phyloP scores from a whole-genome alignment of 2,888 invertebrate genomes.

The Odontomyia ornata region DNA sequence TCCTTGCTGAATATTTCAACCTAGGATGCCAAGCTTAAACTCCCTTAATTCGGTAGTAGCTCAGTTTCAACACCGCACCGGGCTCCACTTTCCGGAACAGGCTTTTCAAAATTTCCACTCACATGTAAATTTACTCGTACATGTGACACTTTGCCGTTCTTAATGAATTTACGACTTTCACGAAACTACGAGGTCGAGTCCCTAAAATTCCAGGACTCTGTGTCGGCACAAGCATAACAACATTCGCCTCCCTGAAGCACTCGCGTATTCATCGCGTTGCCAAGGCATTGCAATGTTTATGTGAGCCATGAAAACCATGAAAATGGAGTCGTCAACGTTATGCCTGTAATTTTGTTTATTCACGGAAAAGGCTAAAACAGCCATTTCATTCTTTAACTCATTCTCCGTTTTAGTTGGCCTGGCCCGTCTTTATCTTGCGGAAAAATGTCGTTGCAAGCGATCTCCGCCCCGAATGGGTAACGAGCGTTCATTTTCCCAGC shows the following conservation, averaged over 20 bases:
- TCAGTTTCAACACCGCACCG: no score
- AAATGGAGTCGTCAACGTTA: constrained; percentile 25
- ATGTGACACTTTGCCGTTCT: constrained; percentile 35
- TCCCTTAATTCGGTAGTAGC: no score
- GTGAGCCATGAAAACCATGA: neutral
- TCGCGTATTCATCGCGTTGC: neutral
- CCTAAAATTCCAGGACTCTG: neutral
- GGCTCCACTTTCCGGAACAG: no score
- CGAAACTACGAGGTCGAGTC: neutral
- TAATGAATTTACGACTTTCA: constrained; percentile 44
- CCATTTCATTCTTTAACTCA: neutral
- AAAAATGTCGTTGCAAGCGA: neutral
- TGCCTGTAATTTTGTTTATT: constrained; percentile 22
- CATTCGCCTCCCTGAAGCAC: neutral
- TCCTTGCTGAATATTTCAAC: no score
- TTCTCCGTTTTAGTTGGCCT: neutral
- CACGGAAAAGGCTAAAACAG: constrained; percentile 3
- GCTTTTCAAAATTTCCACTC: constrained; percentile 18
- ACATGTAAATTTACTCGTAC: constrained; percentile 38
- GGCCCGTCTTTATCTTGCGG: neutral
- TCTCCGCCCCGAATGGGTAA: neutral
- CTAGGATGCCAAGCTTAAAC: no score
- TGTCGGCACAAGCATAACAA: neutral
- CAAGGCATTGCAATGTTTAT: neutral
- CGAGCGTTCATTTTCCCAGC: neutral